Conservation (phyloP, 2,888 invertebrate species). For the Andrena praecox region DNA sequence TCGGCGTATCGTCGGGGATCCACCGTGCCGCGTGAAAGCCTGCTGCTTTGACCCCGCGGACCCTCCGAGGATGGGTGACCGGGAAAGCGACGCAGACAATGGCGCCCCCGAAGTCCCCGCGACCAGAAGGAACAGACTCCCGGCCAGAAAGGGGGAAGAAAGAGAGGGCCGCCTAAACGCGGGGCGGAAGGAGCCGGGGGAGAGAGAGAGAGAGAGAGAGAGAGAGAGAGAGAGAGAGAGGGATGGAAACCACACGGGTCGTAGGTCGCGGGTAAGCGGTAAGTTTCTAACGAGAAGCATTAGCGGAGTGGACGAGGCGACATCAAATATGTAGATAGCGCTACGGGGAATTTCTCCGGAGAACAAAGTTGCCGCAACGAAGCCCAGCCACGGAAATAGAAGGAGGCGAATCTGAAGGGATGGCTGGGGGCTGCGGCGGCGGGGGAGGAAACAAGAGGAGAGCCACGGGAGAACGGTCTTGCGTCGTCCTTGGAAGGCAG, state of each 20-base stretch:
- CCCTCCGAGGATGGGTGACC: conserved; percentile 5
- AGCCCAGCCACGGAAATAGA: conserved; percentile 62
- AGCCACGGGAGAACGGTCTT: conserved; percentile 44
- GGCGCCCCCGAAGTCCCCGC: neutral
- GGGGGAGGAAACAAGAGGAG: conserved; percentile 32
- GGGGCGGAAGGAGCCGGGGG: neutral
- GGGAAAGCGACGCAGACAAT: conserved; percentile 16
- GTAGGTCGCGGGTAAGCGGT: conserved; percentile 71
- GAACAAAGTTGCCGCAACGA: conserved; percentile 78
- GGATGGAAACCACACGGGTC: conserved; percentile 38
- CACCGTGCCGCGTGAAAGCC: conserved; percentile 10
- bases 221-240: conserved; percentile 32
- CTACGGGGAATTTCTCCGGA: conserved; percentile 79
- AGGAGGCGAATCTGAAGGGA: conserved; percentile 42
- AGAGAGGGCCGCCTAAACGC: neutral
- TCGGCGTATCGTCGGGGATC: conserved; percentile 11
- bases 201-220: conserved; percentile 26
- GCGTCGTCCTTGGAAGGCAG: conserved; percentile 68
- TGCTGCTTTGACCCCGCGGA: neutral
- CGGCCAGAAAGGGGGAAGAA: neutral
- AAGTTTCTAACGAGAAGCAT: conserved; percentile 80
- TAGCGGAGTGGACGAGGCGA: conserved; percentile 80
- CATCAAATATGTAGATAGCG: conserved; percentile 82
- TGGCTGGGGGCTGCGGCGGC: neutral
- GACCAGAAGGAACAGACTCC: neutral